A percentile compares a stretch with the other conserved stretches of the same genome.
Evolutionary conservation across 2,888 invertebrate species (phyloP).

Genomic region (Orthosia incerta): DNA sequence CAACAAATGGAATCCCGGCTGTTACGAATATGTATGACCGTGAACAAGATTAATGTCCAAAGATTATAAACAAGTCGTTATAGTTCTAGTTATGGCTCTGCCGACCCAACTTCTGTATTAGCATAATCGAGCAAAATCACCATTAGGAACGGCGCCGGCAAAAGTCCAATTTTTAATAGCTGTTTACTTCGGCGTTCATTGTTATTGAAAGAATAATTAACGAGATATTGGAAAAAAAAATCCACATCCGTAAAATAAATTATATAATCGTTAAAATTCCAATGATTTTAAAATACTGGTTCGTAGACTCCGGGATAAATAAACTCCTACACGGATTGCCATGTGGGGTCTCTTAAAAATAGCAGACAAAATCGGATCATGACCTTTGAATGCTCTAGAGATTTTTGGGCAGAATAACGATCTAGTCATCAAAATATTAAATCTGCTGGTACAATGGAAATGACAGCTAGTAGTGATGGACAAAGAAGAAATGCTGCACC

Average conservation of each 20-base stretch:
- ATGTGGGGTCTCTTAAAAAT: slow-evolving; percentile 51
- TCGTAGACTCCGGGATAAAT: slow-evolving; percentile 61
- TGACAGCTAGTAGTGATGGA: not conserved
- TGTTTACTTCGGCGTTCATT: slow-evolving; percentile 47
- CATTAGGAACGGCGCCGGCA: slow-evolving; percentile 37
- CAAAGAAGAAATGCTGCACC: not conserved
- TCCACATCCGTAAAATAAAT: slow-evolving; percentile 24
- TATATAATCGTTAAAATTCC: slow-evolving; percentile 50
- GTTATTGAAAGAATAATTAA: slow-evolving; percentile 53
- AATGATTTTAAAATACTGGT: slow-evolving; percentile 51
- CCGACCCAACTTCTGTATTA: slow-evolving; percentile 69
- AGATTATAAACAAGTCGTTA: slow-evolving; percentile 78
- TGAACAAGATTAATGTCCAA: slow-evolving; percentile 62
- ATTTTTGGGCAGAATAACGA: not conserved
- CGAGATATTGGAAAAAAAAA: slow-evolving; percentile 27
- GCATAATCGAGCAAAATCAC: slow-evolving; percentile 64
- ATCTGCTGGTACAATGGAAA: not conserved
- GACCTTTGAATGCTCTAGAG: slow-evolving; percentile 51
- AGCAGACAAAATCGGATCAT: slow-evolving; percentile 49
- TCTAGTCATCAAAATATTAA: not conserved
- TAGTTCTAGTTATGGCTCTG: slow-evolving; percentile 65
- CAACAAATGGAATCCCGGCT: slow-evolving; percentile 64
- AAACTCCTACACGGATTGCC: slow-evolving; percentile 68
- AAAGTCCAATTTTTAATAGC: slow-evolving; percentile 49
- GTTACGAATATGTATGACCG: slow-evolving; percentile 72